phyloP scores from a whole-genome alignment of 2,113 vertebrate species.

The Panthera tigris region DNA sequence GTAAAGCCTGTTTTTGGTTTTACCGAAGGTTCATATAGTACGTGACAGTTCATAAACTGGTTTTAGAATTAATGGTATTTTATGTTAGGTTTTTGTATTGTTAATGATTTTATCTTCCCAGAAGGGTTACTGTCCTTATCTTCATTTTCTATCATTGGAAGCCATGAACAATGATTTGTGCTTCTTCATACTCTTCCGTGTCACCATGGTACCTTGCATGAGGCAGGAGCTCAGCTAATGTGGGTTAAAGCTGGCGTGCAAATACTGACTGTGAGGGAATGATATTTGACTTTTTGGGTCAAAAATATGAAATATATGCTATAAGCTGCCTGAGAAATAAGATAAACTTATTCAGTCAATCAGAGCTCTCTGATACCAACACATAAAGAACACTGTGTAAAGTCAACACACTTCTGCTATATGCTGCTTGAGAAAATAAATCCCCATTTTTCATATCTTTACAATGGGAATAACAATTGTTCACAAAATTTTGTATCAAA shows the following conservation, averaged over 20 bases:
- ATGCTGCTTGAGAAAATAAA: neutral
- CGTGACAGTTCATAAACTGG: conserved; percentile 73
- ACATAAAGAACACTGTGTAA: neutral
- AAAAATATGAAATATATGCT: neutral
- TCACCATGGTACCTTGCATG: fast-evolving
- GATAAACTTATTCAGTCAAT: neutral
- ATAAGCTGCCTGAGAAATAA: too few species aligned
- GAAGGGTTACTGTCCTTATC: neutral
- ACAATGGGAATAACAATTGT: neutral
- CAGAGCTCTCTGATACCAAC: neutral
- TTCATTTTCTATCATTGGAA: neutral
- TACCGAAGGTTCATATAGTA: conserved; percentile 76
- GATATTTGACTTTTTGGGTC: neutral
- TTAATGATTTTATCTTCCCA: neutral
- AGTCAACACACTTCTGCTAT: neutral
- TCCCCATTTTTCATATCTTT: neutral
- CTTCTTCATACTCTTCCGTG: fast-evolving
- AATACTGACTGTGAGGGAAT: neutral
- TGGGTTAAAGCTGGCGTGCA: neutral
- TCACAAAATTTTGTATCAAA: neutral
- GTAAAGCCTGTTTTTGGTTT: conserved; percentile 75
- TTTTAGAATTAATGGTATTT: conserved; percentile 52
- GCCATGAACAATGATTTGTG: neutral
- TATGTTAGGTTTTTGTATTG: neutral
- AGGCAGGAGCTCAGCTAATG: neutral